phyloP scores from a whole-genome alignment of 1,140 invertebrate genomes.

The Cherax destructor region DNA sequence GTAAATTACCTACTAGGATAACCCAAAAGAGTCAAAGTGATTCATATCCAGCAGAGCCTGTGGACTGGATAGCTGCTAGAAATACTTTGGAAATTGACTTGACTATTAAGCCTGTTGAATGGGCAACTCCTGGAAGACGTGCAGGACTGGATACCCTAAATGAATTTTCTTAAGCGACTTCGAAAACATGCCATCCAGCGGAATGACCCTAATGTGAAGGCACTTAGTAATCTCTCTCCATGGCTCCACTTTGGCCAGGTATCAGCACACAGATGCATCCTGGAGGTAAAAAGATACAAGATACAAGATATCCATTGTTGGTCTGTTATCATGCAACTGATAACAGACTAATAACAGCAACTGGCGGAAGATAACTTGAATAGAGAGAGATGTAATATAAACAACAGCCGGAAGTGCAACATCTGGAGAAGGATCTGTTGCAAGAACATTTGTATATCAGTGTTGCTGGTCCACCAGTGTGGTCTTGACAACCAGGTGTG shows the following conservation, averaged over 20 bases:
- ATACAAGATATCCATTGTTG: too few species aligned
- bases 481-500: too few species aligned
- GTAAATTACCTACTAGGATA: too few species aligned
- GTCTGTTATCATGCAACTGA: too few species aligned
- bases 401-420: too few species aligned
- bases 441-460: too few species aligned
- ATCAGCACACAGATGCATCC: conserved; percentile 86
- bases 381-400: too few species aligned
- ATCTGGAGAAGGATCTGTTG: too few species aligned
- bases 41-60: conserved; percentile 73
- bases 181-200: conserved; percentile 83
- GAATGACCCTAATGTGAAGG: conserved; percentile 87
- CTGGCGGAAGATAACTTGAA: too few species aligned
- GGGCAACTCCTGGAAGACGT: conserved; percentile 85
- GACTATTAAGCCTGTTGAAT: conserved; percentile 83
- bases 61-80: conserved; percentile 84
- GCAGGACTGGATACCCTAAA: conserved; percentile 82
- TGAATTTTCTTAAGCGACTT: conserved; percentile 83
- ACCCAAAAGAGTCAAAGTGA: too few species aligned
- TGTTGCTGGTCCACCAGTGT: too few species aligned
- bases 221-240: conserved; percentile 88
- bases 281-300: conserved; percentile 83
- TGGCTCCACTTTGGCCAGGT: conserved; percentile 96
- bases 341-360: too few species aligned
- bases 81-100: conserved; percentile 82